These are phyloP conservation scores for Tricholauxania praeusta DNA, from an alignment of 2,888 invertebrate species.

Conservation along the genomic window DNA sequence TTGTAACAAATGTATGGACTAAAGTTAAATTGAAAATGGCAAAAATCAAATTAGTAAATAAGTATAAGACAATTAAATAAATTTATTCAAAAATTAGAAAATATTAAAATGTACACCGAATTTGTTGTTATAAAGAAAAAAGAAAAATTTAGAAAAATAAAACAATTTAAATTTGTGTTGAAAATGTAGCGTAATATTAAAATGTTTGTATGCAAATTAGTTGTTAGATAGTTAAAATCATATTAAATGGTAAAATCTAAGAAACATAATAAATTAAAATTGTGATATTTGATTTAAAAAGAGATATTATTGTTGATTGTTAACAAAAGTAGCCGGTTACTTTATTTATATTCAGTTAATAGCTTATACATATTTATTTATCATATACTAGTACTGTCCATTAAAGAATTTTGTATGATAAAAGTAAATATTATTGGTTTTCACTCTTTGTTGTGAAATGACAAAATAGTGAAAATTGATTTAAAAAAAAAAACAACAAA, in stretches of 20 bases:
- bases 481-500: too few species aligned
- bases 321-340: too few species aligned
- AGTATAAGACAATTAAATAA: conserved; percentile 4
- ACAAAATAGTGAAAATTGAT: too few species aligned
- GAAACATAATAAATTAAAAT: conserved; percentile 46
- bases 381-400: background rate
- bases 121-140: background rate
- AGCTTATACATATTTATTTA: background rate
- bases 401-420: too few species aligned
- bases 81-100: conserved; percentile 25
- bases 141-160: conserved; percentile 39
- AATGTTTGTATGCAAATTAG: conserved; percentile 6
- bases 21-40: background rate
- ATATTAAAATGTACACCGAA: background rate
- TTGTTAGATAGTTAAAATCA: conserved; percentile 24
- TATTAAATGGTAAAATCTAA: conserved; percentile 28
- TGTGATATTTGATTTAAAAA: conserved; percentile 59
- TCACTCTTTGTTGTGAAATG: too few species aligned
- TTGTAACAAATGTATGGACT: background rate
- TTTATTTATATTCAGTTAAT: conserved; percentile 6
- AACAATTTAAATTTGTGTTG: conserved; percentile 4
- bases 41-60: background rate
- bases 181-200: background rate
- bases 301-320: background rate
- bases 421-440: too few species aligned